Base-by-base conservation (phyloP, 1,140 invertebrate species). In the Caenorhabditis briggsae region DNA sequence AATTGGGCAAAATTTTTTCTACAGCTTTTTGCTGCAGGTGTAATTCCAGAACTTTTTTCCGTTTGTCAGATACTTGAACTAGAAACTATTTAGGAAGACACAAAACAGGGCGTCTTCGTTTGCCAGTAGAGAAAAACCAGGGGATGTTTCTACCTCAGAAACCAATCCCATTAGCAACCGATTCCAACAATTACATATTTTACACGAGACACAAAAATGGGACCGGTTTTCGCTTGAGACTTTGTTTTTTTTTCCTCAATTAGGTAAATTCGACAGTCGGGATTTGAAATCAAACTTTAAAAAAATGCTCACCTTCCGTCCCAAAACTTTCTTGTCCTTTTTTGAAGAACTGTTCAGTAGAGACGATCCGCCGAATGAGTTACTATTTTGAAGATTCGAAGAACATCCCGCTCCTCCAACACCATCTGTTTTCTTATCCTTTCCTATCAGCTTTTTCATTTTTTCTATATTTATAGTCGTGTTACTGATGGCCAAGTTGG, bases 381-480 rank as follows among this genome's bases (percentile, higher is more conserved):
- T 50, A 50, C 20, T 78, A 50, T 53, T 78, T 23, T 33, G 41
- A 23, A 50, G 43, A 41, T 50, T 78, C 3, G 70, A 78, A 12
- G 33, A 78, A 78, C 70, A 53, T 20, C 70, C 70, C 12, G 33
- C 33, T 53, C 50, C 50, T 11, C 43, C 43, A 23, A 78, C n/a
- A 23, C 70, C 70, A 53, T 78, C 70, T 25, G 59, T 23, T 41
- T 78, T 78, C 33, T 78, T 78, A 23, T 78, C 70, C 70, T 50
- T 48, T 78, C 70, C 46, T 78, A 78, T 78, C 20, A 78, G 23
- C 14, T 78, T 78, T n/a, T 78, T 78, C 70, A 78, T 70, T 18
- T 46, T 25, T 43, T 43, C 5, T 33, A 33, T 33, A 33, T 33
- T 33, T 46, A 5, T 59, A 25, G 14, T 59, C n/a, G 23, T n/a